These are phyloP conservation scores for Melanotaenia parkinsoni DNA, from an alignment of 2,797 vertebrate genomes.

Conservation along the genomic window DNA sequence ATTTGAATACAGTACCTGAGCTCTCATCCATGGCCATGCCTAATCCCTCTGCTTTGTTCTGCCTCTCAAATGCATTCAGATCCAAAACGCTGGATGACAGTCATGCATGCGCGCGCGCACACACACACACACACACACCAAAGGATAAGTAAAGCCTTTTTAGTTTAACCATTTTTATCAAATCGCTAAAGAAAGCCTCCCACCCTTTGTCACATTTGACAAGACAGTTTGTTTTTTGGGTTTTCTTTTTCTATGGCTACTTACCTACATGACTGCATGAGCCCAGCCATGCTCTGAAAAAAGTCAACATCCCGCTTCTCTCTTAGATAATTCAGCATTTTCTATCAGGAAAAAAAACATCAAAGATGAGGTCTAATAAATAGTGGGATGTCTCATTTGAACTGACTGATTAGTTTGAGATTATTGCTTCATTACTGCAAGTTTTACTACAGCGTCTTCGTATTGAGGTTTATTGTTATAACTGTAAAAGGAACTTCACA, in stretches of 20 bases:
- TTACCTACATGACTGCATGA: slow-evolving; percentile 95
- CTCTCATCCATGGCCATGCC: slow-evolving; percentile 92
- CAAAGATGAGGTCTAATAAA: slow-evolving; percentile 35
- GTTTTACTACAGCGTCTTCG: not conserved
- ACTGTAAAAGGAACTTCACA: not conserved
- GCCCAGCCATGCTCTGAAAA: slow-evolving; percentile 92
- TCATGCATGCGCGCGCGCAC: slow-evolving; percentile 3
- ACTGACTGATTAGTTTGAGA: slow-evolving; percentile 4
- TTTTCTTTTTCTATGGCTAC: slow-evolving; percentile 16
- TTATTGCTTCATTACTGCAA: not conserved
- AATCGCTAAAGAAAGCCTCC: slow-evolving; percentile 7
- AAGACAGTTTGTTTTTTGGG: too few species aligned
- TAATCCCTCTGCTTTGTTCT: slow-evolving; percentile 98
- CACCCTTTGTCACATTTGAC: slow-evolving; percentile 27
- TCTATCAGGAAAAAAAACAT: slow-evolving; percentile 80
- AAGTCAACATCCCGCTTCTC: slow-evolving; percentile 93
- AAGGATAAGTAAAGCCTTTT: slow-evolving; percentile 19
- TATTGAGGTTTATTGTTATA: not conserved
- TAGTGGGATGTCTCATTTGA: slow-evolving; percentile 1
- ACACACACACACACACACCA: slow-evolving; percentile 11
- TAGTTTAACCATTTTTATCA: slow-evolving; percentile 20
- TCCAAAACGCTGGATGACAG: slow-evolving; percentile 88
- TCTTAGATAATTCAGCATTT: slow-evolving; percentile 95
- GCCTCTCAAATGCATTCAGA: slow-evolving; percentile 95
- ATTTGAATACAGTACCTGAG: slow-evolving; percentile 87